Conservation (phyloP, 2,113 vertebrate species). For the Gavialis gangeticus region DNA sequence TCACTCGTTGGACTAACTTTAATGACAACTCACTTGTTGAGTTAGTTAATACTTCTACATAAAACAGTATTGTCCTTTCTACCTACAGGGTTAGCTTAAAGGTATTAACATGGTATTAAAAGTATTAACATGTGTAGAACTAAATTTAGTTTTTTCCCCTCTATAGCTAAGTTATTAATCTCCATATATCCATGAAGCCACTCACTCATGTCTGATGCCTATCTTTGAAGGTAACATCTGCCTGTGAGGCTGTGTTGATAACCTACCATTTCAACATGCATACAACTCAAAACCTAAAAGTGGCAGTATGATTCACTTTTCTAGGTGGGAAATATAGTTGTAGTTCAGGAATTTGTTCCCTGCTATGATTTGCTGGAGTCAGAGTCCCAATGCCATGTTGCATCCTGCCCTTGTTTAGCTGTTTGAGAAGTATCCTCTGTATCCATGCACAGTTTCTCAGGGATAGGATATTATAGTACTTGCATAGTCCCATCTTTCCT, state of each 20-base stretch:
- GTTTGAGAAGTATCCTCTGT: not conserved
- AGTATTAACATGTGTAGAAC: not conserved
- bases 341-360: not conserved
- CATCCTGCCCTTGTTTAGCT: not conserved
- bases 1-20: not conserved
- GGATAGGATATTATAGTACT: not conserved
- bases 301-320: not conserved
- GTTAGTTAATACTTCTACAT: not conserved
- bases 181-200: not conserved
- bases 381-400: not conserved
- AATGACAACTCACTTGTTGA: not conserved
- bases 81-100: not conserved
- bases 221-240: not conserved
- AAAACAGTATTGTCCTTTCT: not conserved
- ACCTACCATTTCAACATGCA: accelerated
- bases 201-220: not conserved
- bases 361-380: not conserved
- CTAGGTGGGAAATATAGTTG: not conserved
- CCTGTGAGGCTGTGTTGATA: not conserved
- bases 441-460: not conserved
- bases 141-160: not conserved
- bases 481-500: not conserved
- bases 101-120: too few relatives aligned
- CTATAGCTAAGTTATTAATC: not conserved
- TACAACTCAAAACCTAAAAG: not conserved